Conservation (phyloP, 1,140 invertebrate species). For the Archegozetes longisetosus region DNA sequence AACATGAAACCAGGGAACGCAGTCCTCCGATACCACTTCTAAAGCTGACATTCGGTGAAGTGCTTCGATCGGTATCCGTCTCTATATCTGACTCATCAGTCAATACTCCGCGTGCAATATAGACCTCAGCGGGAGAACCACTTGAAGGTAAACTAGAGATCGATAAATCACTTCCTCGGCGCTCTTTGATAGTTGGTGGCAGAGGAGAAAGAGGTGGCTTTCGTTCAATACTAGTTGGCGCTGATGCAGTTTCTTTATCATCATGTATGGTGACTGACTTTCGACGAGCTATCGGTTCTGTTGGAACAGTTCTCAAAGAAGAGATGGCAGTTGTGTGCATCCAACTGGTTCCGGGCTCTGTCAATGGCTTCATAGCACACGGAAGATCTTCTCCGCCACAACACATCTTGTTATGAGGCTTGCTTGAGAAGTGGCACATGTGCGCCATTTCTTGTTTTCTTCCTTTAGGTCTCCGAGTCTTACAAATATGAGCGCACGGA, state of each 20-base stretch:
- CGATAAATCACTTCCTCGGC: slow-evolving; percentile 10
- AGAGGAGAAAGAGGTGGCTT: background rate
- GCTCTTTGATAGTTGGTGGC: slow-evolving; percentile 2
- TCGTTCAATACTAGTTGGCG: background rate
- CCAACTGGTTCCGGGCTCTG: slow-evolving; percentile 8
- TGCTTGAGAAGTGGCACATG: slow-evolving; percentile 19
- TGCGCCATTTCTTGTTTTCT: slow-evolving; percentile 15
- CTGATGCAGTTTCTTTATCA: background rate
- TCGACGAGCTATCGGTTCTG: background rate
- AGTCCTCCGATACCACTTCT: background rate
- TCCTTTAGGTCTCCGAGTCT: slow-evolving; percentile 15
- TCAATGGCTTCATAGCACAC: slow-evolving; percentile 1
- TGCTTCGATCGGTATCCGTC: slow-evolving; percentile 8
- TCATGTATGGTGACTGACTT: slow-evolving; percentile 2
- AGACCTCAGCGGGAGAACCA: slow-evolving; percentile 13
- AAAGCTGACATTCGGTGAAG: background rate
- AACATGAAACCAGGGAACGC: slow-evolving; percentile 8
- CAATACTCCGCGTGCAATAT: slow-evolving; percentile 16
- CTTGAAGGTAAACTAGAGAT: slow-evolving; percentile 18
- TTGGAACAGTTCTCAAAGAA: slow-evolving; percentile 6
- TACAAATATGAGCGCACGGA: slow-evolving; percentile 18
- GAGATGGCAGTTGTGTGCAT: background rate
- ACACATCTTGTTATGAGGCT: slow-evolving; percentile 17
- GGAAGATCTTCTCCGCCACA: slow-evolving; percentile 18
- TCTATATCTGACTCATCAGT: slow-evolving; percentile 18